Evolutionary conservation across 2,113 vertebrate species (phyloP), one percentile per base, ranked within the genome.

Genomic region (Saguinus imperator): DNA sequence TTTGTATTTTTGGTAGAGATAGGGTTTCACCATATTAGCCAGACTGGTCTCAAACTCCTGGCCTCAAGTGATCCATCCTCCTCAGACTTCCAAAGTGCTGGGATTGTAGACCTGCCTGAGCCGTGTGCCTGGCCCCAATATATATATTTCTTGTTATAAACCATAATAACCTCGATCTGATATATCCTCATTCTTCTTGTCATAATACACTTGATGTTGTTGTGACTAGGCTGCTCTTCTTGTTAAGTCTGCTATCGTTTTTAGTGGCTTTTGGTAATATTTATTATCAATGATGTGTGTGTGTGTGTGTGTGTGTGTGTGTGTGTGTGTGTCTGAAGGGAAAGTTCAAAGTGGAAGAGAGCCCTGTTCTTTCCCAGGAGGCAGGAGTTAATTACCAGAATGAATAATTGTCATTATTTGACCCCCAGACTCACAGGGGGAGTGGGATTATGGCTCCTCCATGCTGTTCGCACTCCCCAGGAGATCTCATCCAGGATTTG

Each of bases 311-410:
- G 68, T 72, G 35, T 70, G 68, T n/a, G 32, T n/a, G 35, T n/a
- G 7, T 37, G 0, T 40, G 17, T 43, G 35, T 70, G n/a, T 16
- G 5, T 64, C 1, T 40, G 29, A 70, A 87, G 82, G 88, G 27
- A 66, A 1, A 45, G 25, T n/a, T 14, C 45, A 37, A 52, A 76
- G 40, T 13, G 61, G 50, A 72, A 82, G n/a, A 87, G 37, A 6
- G 11, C 12, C 40, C 21, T 61, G 8, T 8, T 91, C 37, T 85
- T 88, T 43, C 50, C 64, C 72, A 50, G 37, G 64, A 96, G 23
- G 37, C 58, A 58, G 87, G 55, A 95, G 48, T 89, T 93, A 89
- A 92, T 96, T 68, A 80, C 25, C 40, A 76, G n/a, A 77, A 89
- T 87, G 76, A 97, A 37, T 66, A 61, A 52, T 37, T 16, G 37